These are phyloP conservation scores for Brachyalestes nurse DNA, from an alignment of 2,797 vertebrate species.

Conservation along the genomic window DNA sequence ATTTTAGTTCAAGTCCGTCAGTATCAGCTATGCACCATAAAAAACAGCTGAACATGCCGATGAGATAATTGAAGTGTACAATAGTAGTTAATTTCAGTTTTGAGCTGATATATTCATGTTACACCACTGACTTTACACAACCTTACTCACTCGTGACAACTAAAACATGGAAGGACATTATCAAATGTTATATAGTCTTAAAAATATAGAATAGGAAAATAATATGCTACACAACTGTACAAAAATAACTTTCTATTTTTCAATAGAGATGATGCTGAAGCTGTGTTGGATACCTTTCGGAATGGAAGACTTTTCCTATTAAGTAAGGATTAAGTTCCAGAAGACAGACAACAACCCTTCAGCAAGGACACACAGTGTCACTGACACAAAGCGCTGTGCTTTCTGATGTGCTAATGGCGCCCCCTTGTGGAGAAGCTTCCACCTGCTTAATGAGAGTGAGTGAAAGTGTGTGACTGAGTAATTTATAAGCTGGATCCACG, in stretches of 20 bases:
- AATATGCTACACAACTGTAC: conserved; percentile 34
- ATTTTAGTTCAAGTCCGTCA: conserved; percentile 12
- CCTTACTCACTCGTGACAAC: neutral
- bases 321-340: conserved; percentile 14
- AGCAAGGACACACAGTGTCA: neutral
- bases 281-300: conserved; percentile 16
- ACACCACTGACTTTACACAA: neutral
- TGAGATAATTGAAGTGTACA: neutral
- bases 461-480: no score
- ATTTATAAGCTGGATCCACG: no score
- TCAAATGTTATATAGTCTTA: conserved; percentile 11
- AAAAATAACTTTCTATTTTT: conserved; percentile 41
- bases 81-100: neutral
- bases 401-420: no score
- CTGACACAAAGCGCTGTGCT: no score
- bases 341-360: conserved; percentile 4
- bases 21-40: conserved; percentile 4
- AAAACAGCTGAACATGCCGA: conserved; percentile 4
- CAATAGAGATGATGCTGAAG: conserved; percentile 8
- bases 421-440: no score
- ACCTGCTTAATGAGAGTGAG: no score
- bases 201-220: conserved; percentile 35
- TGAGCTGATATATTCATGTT: neutral
- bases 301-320: conserved; percentile 51
- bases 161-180: neutral